Base-by-base conservation (phyloP, 2,797 vertebrate species). In the Anableps anableps region DNA sequence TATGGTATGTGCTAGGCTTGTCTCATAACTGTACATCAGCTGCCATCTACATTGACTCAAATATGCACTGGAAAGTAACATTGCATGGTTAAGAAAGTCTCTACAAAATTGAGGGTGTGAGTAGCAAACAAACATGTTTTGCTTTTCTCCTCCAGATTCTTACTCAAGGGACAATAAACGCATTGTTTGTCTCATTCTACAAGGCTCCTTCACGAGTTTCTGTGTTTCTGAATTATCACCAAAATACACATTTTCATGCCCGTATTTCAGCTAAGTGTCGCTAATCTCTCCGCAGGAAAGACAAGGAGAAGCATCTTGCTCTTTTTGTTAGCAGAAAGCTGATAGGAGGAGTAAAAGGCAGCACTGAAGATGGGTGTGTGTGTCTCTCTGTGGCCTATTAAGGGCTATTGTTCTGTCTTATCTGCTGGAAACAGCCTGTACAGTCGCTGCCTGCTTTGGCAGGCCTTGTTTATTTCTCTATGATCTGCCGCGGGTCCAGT, bases 321-420 rank as follows among this genome's bases (percentile, higher is more conserved):
- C 88, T 88, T 84, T 95, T 96, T 96, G 94, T 95, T 88, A 92
- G 72, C 71, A 86, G 86, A 60, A 66, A 92, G 94, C 90, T 92
- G 94, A 94, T 93, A 93, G 89, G 81, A 80, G 87, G 64, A 76
- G 75, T 78, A 91, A 90, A 90, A 90, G 85, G 78, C 89, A 84
- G 77, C 83, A 76, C 87, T 91, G 87, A 93, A 95, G 96, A 93
- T 88, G 88, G 91, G 87, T 83, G 81, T 80, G 85, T 78, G 90
- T 83, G 84, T 79, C 94, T 96, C 93, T 93, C 93, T 93, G 88
- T 87, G 88, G 95, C 86, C 95, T 96, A 96, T 96, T 97, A 96
- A 95, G 94, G 92, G 81, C 82, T 83, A 96, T 97, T 97, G 95
- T 97, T 96, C 92, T 77, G 86, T 85, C 90, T 96, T 97, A 98